Evolutionary conservation across 1,140 invertebrate species (phyloP), one percentile per base, ranked within the genome.

Genomic region (Diorhabda carinulata): DNA sequence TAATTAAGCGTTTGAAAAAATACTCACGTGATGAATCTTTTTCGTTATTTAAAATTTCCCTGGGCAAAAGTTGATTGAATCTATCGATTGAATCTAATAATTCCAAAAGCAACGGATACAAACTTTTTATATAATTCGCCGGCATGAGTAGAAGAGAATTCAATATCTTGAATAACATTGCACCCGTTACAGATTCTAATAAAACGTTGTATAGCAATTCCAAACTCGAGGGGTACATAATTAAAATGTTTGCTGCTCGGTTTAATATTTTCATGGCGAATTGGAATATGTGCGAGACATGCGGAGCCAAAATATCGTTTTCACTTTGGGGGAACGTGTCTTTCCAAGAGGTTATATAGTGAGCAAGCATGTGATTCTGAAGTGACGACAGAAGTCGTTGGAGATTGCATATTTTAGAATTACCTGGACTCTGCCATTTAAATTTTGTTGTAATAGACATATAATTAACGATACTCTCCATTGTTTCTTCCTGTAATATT

Each of bases 301-400:
- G 87, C 61, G 81, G 81, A 58, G 83, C 81, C 40, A 87, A 70
- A 8, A 86, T 78, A n/a, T 78, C 71, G 8, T 73, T 69, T 9
- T 75, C 73, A 2, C 44, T 61, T 3, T 57, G 45, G 47, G 57
- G 61, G 4, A 63, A 6, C 57, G 68, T 40, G 25, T 68, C 67
- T 61, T 75, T 65, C 2, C 61, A 65, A 47, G 67, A 72, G 72
- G 72, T 75, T 76, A 71, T 75, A 25, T 73, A 73, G 58, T 84
- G 83, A 0, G 87, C 85, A 67, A 89, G 76, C 66, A 89, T 72
- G 78, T 89, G 88, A 76, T 86, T 87, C 74, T 89, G 87, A 25
- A 89, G 74, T 3, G 85, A 86, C 7, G 86, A 84, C 9, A 89
- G 76, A 5, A 89, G 52, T 47, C 69, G 80, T 70, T 85, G 81